Evolutionary conservation across 1,140 invertebrate genomes (phyloP), one percentile per base, ranked within the genome.

Genomic region (Eupristina koningsbergeri): DNA sequence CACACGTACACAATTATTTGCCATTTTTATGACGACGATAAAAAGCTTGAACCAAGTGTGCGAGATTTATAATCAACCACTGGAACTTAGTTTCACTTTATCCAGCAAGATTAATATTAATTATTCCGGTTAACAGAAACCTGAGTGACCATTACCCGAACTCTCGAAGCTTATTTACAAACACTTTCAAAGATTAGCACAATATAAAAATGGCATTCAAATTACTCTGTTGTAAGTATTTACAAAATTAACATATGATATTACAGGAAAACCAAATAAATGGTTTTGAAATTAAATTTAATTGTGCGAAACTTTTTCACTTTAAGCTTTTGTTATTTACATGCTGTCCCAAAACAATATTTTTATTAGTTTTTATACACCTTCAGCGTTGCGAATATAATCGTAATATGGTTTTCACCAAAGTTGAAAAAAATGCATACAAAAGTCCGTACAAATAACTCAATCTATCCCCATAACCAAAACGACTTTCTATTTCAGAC

Each of bases 261-360:
- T 22, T 26, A 5, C 1, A 19, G 22, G 26, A 22, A 58, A 26
- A 7, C 13, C 47, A 45, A 13, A 13, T 7, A 45, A 13, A 45
- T 64, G 61, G 31, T 6, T 64, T 26, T 31, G 31, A 19, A 3
- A 29, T 29, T 39, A 69, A 73, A 19, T 73, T 81, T 13, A 61
- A n/a, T 81, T 86, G 79, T 86, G 87, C 86, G 87, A 85, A 90
- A 86, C 90, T 86, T 87, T 86, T 80, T 1, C 34, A 61, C 80
- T 87, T 85, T 86, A 88, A 86, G 88, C 88, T 86, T 83, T 90
- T 90, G 89, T 91, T 91, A 92, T 92, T 90, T 91, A 92, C 91
- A 92, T 92, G 91, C 91, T 89, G 86, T 86, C 89, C 90, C 88
- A 91, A 88, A 89, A 86, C 83, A 90, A 84, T 84, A 83, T 71